Percentiles rank a stretch among this genome's conserved stretches.
Conservation (phyloP, 37 sponge, comb jelly and placozoan species). For the Ephydatia muelleri region DNA sequence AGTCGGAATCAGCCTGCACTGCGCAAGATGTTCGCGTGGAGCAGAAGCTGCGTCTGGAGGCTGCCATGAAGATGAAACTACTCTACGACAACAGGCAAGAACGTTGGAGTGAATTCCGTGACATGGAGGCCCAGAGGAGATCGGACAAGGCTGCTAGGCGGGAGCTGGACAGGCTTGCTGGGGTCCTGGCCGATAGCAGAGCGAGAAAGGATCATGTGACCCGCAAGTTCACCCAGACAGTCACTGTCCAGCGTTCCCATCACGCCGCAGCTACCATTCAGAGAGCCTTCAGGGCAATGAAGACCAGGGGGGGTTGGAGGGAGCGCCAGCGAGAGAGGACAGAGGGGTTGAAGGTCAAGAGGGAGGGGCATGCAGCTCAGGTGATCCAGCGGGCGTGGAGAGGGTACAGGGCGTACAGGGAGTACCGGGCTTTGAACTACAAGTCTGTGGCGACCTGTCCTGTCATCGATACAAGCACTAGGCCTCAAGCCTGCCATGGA, state of each 20-base stretch:
- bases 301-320: background rate
- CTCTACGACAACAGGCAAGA: constrained; percentile 36
- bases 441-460: constrained; percentile 52
- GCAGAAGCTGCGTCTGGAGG: constrained; percentile 44
- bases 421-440: constrained; percentile 30
- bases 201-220: constrained; percentile 41
- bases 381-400: constrained; percentile 63
- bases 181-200: constrained; percentile 51
- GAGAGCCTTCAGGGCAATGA: constrained; percentile 48
- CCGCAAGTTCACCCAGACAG: constrained; percentile 35
- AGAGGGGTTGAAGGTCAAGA: background rate
- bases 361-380: constrained; percentile 29
- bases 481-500: background rate
- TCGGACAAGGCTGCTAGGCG: constrained; percentile 50
- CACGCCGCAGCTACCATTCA: constrained; percentile 66
- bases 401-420: constrained; percentile 17
- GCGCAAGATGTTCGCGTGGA: background rate
- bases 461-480: constrained; percentile 18
- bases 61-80: constrained; percentile 56
- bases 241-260: constrained; percentile 38
- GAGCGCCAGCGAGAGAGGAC: background rate
- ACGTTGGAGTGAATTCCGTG: constrained; percentile 56
- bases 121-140: constrained; percentile 60
- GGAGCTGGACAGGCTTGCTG: constrained; percentile 49
- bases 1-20: background rate